These are phyloP conservation scores for Mionectes olivaceus DNA, from an alignment of 2,797 vertebrate species.

Conservation along the genomic window DNA sequence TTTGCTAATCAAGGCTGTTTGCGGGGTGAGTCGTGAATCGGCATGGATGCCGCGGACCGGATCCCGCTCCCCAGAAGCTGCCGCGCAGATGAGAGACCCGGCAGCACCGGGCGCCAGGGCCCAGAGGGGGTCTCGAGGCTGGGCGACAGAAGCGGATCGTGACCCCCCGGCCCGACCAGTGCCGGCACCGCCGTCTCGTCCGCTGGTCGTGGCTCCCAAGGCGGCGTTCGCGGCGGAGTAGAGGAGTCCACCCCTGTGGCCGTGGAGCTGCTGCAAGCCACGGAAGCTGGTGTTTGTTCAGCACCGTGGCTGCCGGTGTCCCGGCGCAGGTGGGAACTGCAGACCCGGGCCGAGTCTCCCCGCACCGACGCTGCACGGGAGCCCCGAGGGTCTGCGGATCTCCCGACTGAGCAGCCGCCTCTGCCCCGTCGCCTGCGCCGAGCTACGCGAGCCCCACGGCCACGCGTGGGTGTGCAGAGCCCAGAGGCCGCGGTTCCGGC, in stretches of 20 bases:
- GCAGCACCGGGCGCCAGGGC: neutral
- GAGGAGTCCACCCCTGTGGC: neutral
- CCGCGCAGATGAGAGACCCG: neutral
- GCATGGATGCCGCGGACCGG: neutral
- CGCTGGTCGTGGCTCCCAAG: neutral
- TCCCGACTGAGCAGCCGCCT: neutral
- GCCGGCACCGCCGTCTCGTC: neutral
- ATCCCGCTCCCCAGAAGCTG: neutral
- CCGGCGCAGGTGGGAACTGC: neutral
- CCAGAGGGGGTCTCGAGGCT: accelerated
- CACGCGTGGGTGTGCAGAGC: neutral
- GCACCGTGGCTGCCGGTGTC: neutral
- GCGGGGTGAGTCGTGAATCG: neutral
- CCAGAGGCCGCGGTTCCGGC: neutral
- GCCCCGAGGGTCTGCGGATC: neutral
- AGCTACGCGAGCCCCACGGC: neutral
- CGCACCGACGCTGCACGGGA: neutral
- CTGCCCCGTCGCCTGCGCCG: neutral
- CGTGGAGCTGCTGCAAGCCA: neutral
- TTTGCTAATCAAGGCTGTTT: neutral
- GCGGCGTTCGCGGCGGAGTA: neutral
- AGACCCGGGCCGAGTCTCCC: too few relatives aligned
- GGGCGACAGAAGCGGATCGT: accelerated
- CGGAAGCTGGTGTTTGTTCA: too few relatives aligned
- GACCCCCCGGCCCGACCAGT: too few relatives aligned